These are phyloP conservation scores for Parus major DNA, from an alignment of 2,113 vertebrate genomes.

Conservation along the genomic window DNA sequence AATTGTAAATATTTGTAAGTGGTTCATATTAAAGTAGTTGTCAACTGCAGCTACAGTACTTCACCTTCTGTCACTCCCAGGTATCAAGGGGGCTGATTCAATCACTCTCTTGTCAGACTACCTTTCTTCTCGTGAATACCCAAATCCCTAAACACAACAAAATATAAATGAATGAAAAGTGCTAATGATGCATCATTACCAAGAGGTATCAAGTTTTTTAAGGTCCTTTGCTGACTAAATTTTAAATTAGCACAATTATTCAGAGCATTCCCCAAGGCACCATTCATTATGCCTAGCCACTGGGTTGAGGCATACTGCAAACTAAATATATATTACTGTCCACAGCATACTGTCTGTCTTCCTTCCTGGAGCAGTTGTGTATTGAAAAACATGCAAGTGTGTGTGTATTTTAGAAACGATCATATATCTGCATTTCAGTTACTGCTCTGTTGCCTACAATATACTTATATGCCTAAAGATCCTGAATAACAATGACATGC, in stretches of 20 bases:
- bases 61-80: conserved; percentile 74
- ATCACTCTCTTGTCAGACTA: conserved; percentile 75
- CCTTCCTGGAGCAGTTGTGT: neutral
- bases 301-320: conserved; percentile 42
- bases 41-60: conserved; percentile 65
- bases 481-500: neutral
- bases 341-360: conserved; percentile 1
- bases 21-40: conserved; percentile 77
- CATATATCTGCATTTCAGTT: neutral
- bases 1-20: conserved; percentile 82
- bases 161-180: conserved; percentile 75
- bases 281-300: conserved; percentile 62
- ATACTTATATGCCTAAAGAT: neutral
- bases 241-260: conserved; percentile 78
- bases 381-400: neutral
- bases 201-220: conserved; percentile 74
- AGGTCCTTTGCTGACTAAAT: conserved; percentile 73
- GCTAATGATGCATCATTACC: conserved; percentile 73
- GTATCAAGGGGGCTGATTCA: conserved; percentile 75
- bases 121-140: conserved; percentile 73
- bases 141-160: conserved; percentile 80
- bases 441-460: neutral
- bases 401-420: neutral
- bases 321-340: conserved; percentile 39
- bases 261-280: conserved; percentile 67